phyloP scores from a whole-genome alignment of 2,113 vertebrate species.

The Bungarus multicinctus region DNA sequence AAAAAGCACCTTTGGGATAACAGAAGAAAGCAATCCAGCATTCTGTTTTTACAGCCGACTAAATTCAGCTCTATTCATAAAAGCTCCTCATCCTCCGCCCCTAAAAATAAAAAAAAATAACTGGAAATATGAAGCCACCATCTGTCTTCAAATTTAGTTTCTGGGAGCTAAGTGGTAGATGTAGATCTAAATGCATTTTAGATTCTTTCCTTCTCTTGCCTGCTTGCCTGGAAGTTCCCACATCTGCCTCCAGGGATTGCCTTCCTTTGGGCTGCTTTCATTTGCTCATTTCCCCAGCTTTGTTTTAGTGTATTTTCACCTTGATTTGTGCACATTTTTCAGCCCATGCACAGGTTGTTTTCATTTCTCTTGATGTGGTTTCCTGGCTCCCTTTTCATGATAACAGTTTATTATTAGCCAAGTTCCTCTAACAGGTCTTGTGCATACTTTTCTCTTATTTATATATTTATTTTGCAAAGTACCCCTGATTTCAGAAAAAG shows the following conservation, averaged over 20 bases:
- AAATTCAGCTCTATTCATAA: conserved; percentile 8
- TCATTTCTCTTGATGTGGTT: not conserved
- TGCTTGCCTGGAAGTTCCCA: not conserved
- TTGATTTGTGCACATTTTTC: not conserved
- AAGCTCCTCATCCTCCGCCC: not conserved
- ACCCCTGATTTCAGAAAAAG: not conserved
- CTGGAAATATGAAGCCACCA: not conserved
- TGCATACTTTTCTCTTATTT: not conserved
- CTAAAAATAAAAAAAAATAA: not conserved
- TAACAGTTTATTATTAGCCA: not conserved
- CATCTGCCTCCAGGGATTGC: not conserved
- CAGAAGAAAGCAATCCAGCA: not conserved
- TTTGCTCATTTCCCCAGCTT: not conserved
- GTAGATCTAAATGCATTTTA: not conserved
- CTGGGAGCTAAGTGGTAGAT: too few species aligned
- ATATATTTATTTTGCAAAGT: not conserved
- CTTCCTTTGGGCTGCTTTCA: not conserved
- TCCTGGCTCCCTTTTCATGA: not conserved
- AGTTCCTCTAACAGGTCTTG: not conserved
- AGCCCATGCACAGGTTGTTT: not conserved
- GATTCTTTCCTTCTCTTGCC: not conserved
- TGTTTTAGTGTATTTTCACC: not conserved
- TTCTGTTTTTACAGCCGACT: conserved; percentile 8
- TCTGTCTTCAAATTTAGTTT: not conserved
- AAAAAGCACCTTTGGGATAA: not conserved